Base-by-base conservation (phyloP, 2,888 invertebrate genomes). In the Galerucella nymphaeae region DNA sequence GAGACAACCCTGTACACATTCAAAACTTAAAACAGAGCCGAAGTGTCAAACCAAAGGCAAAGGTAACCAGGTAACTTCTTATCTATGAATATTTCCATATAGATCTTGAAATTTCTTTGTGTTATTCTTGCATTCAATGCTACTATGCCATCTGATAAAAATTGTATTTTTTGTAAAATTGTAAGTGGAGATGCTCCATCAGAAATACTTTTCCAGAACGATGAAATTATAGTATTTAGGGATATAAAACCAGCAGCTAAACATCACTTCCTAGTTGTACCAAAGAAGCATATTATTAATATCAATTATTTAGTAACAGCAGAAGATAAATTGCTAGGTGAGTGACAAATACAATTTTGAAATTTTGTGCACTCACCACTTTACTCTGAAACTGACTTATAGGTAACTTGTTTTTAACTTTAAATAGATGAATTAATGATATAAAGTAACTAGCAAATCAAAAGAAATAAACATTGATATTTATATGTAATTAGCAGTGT, bases 191-290 rank as follows among this genome's bases (percentile, higher is more conserved):
- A 90, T 74, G 89, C 88, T 30, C 86, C 89, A 1, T 90, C 91
- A 0, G 89, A 91, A 80, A 89, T 93, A 74, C 85, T 93, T 66
- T 91, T 89, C 79, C 91, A 94, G 88, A 93, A 94, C 80, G 93
- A 95, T 0, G 90, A 93, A 59, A 87, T 94, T 53, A 89, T 93
- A 10, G 93, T 95, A 48, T 96, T 97, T 83, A 90, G 91, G 48
- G 97, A 97, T 82, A 96, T 92, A 20, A 91, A 91, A 82, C 97
- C 97, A 4, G 95, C 93, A 0, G 90, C 94, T 0, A 90, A 89
- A 14, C 90, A 92, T 85, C 97, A 98, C 84, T 92, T 92, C 82
- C 88, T 97, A 74, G 91, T 95, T 16, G 88, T 96, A 45, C 91
- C 96, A 0, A 94, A 92, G 83, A 87, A 88, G 57, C 97, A 98